Percentiles rank a stretch among this genome's conserved stretches.
Conservation (phyloP, 2,113 vertebrate species). For the Nibea coibor region DNA sequence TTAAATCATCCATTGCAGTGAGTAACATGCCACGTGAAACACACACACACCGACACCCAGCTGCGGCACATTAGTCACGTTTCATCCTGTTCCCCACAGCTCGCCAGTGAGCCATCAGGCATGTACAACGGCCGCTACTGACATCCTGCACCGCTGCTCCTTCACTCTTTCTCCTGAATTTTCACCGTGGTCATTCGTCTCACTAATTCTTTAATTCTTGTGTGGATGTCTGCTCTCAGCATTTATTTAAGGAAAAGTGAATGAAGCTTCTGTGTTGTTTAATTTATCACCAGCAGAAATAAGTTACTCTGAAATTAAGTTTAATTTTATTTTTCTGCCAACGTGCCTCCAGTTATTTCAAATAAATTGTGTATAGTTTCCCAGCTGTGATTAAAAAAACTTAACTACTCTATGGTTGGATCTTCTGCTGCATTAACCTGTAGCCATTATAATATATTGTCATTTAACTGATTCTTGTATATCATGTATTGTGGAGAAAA, state of each 20-base stretch:
- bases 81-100: constrained; percentile 63
- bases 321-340: too few species aligned
- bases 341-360: neutral
- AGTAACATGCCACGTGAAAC: constrained; percentile 42
- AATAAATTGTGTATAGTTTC: neutral
- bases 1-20: constrained; percentile 83
- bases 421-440: neutral
- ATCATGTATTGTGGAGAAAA: neutral
- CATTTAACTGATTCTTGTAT: neutral
- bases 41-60: neutral
- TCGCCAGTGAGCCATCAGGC: constrained; percentile 76
- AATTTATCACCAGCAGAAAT: neutral
- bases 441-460: neutral
- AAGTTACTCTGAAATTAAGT: neutral
- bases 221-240: neutral
- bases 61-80: constrained; percentile 13
- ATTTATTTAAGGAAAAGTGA: neutral
- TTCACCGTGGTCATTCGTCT: neutral
- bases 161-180: neutral
- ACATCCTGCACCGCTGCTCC: neutral
- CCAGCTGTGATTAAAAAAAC: neutral
- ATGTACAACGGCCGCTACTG: constrained; percentile 70
- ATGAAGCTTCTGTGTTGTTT: neutral
- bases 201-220: neutral
- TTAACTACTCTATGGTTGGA: neutral